These are phyloP conservation scores for Riptortus pedestris DNA, from an alignment of 1,140 invertebrate species.

Conservation along the genomic window DNA sequence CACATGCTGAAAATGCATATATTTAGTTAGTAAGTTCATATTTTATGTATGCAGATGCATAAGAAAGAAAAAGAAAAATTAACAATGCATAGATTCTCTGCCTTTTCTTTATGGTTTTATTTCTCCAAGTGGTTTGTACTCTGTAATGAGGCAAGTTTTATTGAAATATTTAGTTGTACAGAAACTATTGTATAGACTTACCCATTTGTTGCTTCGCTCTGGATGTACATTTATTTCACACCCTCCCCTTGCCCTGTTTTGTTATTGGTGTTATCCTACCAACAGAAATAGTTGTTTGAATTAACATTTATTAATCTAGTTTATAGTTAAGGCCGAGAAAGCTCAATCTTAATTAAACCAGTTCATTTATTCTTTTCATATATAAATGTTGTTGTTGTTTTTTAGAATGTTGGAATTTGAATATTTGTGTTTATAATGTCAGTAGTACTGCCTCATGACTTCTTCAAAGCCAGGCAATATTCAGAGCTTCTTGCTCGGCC, in stretches of 20 bases:
- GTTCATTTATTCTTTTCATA: no score
- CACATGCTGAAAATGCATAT: no score
- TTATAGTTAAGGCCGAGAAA: not conserved
- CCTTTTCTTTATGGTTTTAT: not conserved
- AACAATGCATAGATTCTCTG: not conserved
- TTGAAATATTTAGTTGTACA: not conserved
- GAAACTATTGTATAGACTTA: not conserved
- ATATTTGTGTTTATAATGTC: no score
- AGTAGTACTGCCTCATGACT: no score
- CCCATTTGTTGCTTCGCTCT: conserved; percentile 5
- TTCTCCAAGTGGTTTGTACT: conserved; percentile 3
- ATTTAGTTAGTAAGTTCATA: no score
- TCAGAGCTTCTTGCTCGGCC: no score
- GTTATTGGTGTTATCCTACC: not conserved
- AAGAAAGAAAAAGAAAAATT: not conserved
- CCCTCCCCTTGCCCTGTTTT: not conserved
- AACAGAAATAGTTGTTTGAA: not conserved
- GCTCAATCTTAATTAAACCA: no score
- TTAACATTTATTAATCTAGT: not conserved
- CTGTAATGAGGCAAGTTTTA: not conserved
- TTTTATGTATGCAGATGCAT: not conserved
- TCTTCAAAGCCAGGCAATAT: no score
- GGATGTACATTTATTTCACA: conserved; percentile 11
- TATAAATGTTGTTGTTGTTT: no score
- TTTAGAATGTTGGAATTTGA: no score